Percentiles rank a stretch among this genome's conserved stretches.
Evolutionary conservation across 2,113 vertebrate species (phyloP).

Genomic region (Camelus dromedarius): DNA sequence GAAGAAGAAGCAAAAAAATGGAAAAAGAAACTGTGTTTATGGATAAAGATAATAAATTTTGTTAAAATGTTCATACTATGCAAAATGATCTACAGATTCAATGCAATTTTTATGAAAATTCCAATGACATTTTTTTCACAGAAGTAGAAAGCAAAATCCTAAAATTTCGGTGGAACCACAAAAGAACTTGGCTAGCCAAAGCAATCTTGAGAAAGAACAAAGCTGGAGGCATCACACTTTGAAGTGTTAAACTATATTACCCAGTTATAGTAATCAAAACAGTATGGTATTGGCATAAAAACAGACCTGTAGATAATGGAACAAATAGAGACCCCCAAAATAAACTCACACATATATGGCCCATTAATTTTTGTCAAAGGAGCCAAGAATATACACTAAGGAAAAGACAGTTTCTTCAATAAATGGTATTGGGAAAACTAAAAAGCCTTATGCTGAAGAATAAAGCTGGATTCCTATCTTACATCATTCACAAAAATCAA

Average conservation of each 20-base stretch:
- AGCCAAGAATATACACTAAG: not conserved
- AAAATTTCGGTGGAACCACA: not conserved
- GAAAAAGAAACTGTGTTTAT: not conserved
- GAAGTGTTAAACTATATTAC: not conserved
- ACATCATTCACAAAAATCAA: not conserved
- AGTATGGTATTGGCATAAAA: not conserved
- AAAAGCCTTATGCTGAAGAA: not conserved
- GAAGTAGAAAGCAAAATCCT: not conserved
- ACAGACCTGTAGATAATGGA: not conserved
- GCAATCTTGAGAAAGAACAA: not conserved
- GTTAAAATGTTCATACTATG: not conserved
- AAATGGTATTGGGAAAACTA: not conserved
- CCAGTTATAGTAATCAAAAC: not conserved
- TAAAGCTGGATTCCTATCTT: not conserved
- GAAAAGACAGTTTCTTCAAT: not conserved
- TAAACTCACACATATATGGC: not conserved
- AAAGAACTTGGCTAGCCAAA: not conserved
- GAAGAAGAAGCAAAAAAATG: not conserved
- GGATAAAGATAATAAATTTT: constrained; percentile 1
- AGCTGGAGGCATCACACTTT: not conserved
- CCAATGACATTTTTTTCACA: not conserved
- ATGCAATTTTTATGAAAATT: not conserved
- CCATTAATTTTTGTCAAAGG: not conserved
- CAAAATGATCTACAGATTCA: not conserved
- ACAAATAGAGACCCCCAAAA: not conserved